Conservation (phyloP, 1,140 invertebrate genomes). For the Aethina tumida region DNA sequence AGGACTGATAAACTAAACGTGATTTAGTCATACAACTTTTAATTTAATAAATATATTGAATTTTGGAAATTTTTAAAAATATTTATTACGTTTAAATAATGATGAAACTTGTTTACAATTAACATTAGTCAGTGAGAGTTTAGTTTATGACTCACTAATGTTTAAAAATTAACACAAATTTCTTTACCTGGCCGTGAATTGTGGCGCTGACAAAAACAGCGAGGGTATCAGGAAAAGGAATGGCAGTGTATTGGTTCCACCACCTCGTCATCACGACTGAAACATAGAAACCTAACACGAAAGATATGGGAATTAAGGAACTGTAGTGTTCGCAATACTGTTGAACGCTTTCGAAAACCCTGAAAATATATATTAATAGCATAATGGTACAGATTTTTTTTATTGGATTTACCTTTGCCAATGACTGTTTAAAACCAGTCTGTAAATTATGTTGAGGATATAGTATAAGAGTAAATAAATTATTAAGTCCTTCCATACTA, state of each 20-base stretch:
- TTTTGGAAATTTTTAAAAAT: too few relatives aligned
- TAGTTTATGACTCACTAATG: too few relatives aligned
- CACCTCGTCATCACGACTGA: constrained; percentile 86
- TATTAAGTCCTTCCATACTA: constrained; percentile 58
- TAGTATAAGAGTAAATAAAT: constrained; percentile 55
- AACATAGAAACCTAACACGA: constrained; percentile 69
- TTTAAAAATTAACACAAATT: background rate
- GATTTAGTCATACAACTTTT: background rate
- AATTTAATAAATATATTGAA: constrained; percentile 1
- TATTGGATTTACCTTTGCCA: constrained; percentile 44
- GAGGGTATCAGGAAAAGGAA: constrained; percentile 79
- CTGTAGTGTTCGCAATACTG: constrained; percentile 61
- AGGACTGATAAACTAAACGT: constrained; percentile 2
- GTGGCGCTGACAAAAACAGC: constrained; percentile 76
- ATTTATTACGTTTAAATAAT: constrained; percentile 1
- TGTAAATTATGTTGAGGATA: constrained; percentile 48
- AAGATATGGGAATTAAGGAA: constrained; percentile 59
- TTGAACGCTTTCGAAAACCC: constrained; percentile 53
- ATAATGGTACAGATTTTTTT: constrained; percentile 54
- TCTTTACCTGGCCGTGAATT: constrained; percentile 42
- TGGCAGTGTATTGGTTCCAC: constrained; percentile 81
- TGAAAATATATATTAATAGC: constrained; percentile 56
- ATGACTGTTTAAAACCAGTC: constrained; percentile 42
- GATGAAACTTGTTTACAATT: too few relatives aligned
- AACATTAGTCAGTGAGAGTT: too few relatives aligned